Base-by-base conservation (phyloP, 2,797 vertebrate genomes). In the Sebastes miniatus region DNA sequence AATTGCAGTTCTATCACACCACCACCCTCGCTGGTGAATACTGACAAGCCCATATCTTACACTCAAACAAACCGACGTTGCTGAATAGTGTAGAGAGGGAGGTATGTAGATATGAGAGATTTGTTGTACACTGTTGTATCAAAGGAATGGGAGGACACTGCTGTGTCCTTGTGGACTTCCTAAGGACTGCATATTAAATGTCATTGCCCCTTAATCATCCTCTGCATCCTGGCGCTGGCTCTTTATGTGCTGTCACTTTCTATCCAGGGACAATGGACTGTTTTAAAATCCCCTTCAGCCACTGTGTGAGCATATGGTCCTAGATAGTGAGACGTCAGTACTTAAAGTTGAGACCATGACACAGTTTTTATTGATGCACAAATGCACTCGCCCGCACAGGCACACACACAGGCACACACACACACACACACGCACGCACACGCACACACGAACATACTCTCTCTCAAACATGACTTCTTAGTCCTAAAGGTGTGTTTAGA, bases 1-100 rank as follows among this genome's bases (percentile, higher is more conserved):
- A 87, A 89, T 87, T 88, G 80, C 76, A 80, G 72, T 77, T 83
- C 81, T 78, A 85, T 91, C 82, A 85, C 72, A 76, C 63, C 62
- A 69, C 62, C 76, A 65, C 64, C 76, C 63, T 86, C 4, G 50
- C 73, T 59, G 62, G 76, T 87, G 80, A 89, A 87, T 77, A 79
- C 79, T 87, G 85, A 88, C 88, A 89, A 89, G 75, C 78, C 59
- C 64, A 76, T 86, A 90, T 86, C 81, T 88, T 85, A 69, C 67
- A 74, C 72, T 89, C 80, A 79, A 50, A 86, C 73, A 83, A 86
- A 83, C 69, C 59, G 85, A 85, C 29, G 2, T 24, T 31, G 76
- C 65, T 69, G 74, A 83, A 83, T 58, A 50, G 54, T 29, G 32
- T 56, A 32, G 68, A 78, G 65, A 67, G 69, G 29, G 61, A 79